Evolutionary conservation across 2,797 vertebrate genomes (phyloP).

Genomic region (Rhadinocentrus ornatus): DNA sequence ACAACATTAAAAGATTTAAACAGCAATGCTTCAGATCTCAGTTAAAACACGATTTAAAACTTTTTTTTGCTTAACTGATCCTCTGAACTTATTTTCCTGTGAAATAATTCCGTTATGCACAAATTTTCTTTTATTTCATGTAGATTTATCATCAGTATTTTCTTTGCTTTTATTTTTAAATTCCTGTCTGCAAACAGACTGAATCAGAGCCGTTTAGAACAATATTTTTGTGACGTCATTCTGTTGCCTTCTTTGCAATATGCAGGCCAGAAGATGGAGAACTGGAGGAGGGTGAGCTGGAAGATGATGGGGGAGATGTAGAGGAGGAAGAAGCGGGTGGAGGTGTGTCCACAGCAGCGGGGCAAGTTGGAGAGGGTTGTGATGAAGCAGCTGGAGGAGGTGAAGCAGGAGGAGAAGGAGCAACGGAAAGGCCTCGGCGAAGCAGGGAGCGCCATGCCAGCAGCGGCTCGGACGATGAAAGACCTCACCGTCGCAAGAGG

Average conservation of each 20-base stretch:
- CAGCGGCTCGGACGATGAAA: conserved; percentile 87
- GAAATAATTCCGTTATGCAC: not conserved
- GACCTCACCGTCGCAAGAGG: conserved; percentile 89
- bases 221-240: not conserved
- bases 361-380: conserved; percentile 72
- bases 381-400: conserved; percentile 69
- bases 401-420: conserved; percentile 60
- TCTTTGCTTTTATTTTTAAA: not conserved
- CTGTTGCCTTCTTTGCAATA: not conserved
- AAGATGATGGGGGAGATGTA: conserved; percentile 91
- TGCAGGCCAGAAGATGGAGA: conserved; percentile 90
- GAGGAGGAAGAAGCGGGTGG: conserved; percentile 75
- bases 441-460: conserved; percentile 88
- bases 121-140: not conserved
- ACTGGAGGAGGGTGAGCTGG: conserved; percentile 93
- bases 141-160: not conserved
- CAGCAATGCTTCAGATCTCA: not conserved
- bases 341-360: conserved; percentile 55
- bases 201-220: not conserved
- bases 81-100: conserved; percentile 47
- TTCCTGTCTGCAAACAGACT: not conserved
- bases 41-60: not conserved
- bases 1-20: not conserved
- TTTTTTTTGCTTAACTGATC: not conserved
- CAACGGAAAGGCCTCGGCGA: conserved; percentile 74